These are phyloP conservation scores for Lampris incognitus DNA, from an alignment of 2,113 vertebrate genomes.

Conservation along the genomic window DNA sequence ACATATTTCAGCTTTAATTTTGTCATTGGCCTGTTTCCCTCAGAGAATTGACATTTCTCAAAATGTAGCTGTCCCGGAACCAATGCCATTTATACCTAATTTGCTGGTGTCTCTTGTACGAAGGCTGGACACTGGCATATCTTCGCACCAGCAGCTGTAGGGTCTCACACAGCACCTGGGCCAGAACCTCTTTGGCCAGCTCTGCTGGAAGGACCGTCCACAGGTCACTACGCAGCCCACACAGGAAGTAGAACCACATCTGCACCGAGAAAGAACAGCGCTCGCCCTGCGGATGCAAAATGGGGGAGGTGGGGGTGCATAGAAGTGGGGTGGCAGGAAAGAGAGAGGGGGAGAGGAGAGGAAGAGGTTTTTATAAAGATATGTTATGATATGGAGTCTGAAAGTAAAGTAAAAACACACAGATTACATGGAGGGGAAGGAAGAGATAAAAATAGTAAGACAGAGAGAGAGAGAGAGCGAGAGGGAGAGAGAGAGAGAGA, in stretches of 20 bases:
- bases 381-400: conserved; percentile 54
- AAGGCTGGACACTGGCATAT: conserved; percentile 88
- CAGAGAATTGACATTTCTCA: too few relatives aligned
- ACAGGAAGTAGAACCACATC: conserved; percentile 98
- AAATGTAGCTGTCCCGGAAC: too few relatives aligned
- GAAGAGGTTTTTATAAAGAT: conserved; percentile 27
- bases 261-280: conserved; percentile 96
- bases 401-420: conserved; percentile 61
- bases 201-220: conserved; percentile 86
- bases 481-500: background rate
- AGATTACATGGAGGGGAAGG: conserved; percentile 37
- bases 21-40: too few relatives aligned
- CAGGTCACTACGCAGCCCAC: conserved; percentile 90
- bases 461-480: background rate
- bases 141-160: conserved; percentile 88
- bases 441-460: conserved; percentile 61
- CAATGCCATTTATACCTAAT: conserved; percentile 86
- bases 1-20: too few relatives aligned
- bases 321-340: background rate
- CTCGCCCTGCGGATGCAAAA: conserved; percentile 89
- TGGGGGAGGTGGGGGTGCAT: conserved; percentile 38
- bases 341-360: conserved; percentile 61
- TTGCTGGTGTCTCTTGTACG: conserved; percentile 89
- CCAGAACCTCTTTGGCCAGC: conserved; percentile 86
- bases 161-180: conserved; percentile 88